Conservation (phyloP, 2,113 vertebrate species). For the Sclerurus mexicanus region DNA sequence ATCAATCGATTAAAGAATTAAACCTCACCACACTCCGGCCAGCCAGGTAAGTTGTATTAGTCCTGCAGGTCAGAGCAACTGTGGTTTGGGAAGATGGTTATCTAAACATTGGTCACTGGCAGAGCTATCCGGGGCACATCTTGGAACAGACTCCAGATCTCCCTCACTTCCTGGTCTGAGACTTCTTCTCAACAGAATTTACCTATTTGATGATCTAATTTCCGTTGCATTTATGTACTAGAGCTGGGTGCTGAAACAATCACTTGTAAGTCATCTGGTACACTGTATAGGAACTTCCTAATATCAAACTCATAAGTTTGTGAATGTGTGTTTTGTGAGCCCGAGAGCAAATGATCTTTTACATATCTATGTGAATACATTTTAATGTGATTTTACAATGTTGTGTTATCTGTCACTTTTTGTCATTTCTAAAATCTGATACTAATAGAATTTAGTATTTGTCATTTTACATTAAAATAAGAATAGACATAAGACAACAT, state of each 20-base stretch:
- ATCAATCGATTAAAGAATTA: neutral
- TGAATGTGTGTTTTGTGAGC: neutral
- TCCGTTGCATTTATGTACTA: neutral
- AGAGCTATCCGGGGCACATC: neutral
- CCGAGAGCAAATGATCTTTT: neutral
- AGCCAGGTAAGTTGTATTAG: neutral
- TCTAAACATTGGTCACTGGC: neutral
- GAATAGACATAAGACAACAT: slow-evolving; percentile 10
- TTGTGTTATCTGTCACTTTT: slow-evolving; percentile 3
- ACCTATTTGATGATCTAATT: neutral
- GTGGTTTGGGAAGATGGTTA: neutral
- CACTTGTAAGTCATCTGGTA: neutral
- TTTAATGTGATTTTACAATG: slow-evolving; percentile 29
- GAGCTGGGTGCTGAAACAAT: neutral
- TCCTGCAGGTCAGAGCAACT: neutral
- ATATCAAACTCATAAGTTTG: neutral
- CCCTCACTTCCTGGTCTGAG: neutral
- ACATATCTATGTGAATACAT: neutral
- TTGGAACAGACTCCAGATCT: neutral
- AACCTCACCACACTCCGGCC: neutral
- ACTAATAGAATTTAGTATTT: slow-evolving; percentile 48
- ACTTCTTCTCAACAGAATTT: neutral
- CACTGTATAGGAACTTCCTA: neutral
- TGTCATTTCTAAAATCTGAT: slow-evolving; percentile 37
- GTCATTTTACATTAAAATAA: slow-evolving; percentile 10